Conservation (phyloP, 1,140 invertebrate species). For the Sycobia sp. region DNA sequence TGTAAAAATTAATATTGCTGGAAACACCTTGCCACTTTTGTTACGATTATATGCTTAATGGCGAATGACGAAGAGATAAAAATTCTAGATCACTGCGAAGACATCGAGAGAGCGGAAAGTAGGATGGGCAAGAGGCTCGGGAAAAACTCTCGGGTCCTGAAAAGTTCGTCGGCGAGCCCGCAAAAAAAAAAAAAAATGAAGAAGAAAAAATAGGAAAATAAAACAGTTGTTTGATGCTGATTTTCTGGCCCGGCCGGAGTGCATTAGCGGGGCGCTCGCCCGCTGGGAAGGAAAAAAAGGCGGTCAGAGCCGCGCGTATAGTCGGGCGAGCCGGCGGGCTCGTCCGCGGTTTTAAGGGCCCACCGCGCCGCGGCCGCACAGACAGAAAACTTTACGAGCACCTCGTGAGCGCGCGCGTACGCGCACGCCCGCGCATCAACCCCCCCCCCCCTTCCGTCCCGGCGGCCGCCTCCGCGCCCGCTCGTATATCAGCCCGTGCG, state of each 20-base stretch:
- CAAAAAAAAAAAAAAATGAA: not conserved
- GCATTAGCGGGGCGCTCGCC: not conserved
- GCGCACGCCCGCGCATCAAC: constrained; percentile 14
- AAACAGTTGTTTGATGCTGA: too few relatives aligned
- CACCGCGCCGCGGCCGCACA: constrained; percentile 52
- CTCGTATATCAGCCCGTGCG: constrained; percentile 55
- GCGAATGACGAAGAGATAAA: too few relatives aligned
- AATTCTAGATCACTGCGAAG: too few relatives aligned
- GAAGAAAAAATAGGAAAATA: not conserved
- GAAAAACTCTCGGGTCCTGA: too few relatives aligned
- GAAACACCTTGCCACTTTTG: too few relatives aligned
- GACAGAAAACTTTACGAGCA: constrained; percentile 57
- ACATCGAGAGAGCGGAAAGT: too few relatives aligned
- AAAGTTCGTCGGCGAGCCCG: too few relatives aligned
- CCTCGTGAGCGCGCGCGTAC: too few relatives aligned
- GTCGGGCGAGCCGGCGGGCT: constrained; percentile 47
- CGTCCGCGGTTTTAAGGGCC: constrained; percentile 52
- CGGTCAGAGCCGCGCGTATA: too few relatives aligned
- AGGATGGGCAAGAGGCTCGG: too few relatives aligned
- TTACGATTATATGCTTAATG: too few relatives aligned
- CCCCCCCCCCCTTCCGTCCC: not conserved
- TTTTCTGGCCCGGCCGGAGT: constrained; percentile 11
- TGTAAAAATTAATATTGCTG: too few relatives aligned
- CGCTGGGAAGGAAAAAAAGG: not conserved
- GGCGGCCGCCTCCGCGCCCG: constrained; percentile 39